phyloP scores from a whole-genome alignment of 2,797 vertebrate genomes.

The Ceyx erithaca region DNA sequence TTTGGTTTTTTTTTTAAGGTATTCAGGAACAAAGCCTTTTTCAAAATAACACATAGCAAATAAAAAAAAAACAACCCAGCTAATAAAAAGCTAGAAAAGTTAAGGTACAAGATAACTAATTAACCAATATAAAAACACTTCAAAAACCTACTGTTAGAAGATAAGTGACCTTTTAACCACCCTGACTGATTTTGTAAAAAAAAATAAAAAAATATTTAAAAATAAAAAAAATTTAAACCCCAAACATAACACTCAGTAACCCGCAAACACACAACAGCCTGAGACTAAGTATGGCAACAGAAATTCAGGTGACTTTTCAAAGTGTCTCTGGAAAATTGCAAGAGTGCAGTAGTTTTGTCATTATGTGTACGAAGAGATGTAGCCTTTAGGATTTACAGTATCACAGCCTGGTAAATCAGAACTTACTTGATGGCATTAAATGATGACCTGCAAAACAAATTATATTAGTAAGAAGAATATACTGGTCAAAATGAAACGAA shows the following conservation, averaged over 20 bases:
- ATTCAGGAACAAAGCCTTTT: background rate
- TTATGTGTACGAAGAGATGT: background rate
- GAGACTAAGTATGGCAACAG: background rate
- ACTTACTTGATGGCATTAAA: background rate
- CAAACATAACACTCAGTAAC: background rate
- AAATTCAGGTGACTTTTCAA: background rate
- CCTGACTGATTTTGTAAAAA: background rate
- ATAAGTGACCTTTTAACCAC: background rate
- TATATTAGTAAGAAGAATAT: background rate
- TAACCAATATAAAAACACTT: background rate
- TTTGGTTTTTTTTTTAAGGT: background rate
- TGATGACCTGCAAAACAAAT: background rate
- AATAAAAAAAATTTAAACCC: background rate
- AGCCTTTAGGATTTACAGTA: background rate
- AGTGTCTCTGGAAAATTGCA: background rate
- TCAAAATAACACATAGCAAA: background rate
- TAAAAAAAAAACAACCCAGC: background rate
- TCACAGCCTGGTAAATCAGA: background rate
- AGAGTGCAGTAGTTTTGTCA: background rate
- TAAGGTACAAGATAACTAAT: background rate
- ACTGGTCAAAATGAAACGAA: background rate
- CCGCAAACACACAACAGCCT: background rate
- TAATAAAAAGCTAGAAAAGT: background rate
- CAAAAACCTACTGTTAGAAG: background rate
- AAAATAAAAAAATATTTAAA: background rate